Evolutionary conservation across 2,888 invertebrate genomes (phyloP), one percentile per base, ranked within the genome.

Genomic region (Dusona sp.): DNA sequence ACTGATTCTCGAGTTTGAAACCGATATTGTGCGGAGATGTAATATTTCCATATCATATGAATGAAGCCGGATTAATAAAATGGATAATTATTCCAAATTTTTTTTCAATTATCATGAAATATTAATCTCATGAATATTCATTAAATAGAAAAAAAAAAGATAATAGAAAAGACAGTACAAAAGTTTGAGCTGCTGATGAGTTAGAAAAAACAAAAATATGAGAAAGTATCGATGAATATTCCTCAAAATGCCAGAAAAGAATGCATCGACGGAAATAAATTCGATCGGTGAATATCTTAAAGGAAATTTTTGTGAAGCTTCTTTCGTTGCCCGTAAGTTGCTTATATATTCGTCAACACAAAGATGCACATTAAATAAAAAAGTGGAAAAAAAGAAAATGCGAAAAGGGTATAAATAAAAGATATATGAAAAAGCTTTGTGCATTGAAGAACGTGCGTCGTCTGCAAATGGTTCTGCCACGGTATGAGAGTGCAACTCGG

Each of bases 401-500:
- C 38, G 16, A 68, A 25, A 29, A 72, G 33, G 29, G 29, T 29
- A 65, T 48, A 33, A 13, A 38, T 9, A 36, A 78, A 11, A 13
- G 29, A 29, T 25, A 79, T 38, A 13, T 38, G 61, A 61, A 75
- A 65, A 51, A 36, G 29, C 42, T 9, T 51, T 57, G 29, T 64
- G 70, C 33, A 33, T 68, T 70, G 70, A 65, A 65, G 29, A 51
- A 54, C 75, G 84, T 80, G 75, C 51, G 70, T 48, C 72, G 84
- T 64, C 70, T 77, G 79, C 79, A 75, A 84, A 84, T 77, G 64
- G 77, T 42, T 64, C 51, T 61, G 72, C 22, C 61, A 22, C n/a
- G 64, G 70, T 51, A 42, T 42, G 75, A 77, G 16, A 77, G 68
- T 68, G 73, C 74, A 54, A 16, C 42, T 61, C 54, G 54, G 9